A percentile compares a stretch with the other conserved stretches of the same genome.
phyloP scores from a whole-genome alignment of 2,113 vertebrate species.

The Xiphophorus maculatus region DNA sequence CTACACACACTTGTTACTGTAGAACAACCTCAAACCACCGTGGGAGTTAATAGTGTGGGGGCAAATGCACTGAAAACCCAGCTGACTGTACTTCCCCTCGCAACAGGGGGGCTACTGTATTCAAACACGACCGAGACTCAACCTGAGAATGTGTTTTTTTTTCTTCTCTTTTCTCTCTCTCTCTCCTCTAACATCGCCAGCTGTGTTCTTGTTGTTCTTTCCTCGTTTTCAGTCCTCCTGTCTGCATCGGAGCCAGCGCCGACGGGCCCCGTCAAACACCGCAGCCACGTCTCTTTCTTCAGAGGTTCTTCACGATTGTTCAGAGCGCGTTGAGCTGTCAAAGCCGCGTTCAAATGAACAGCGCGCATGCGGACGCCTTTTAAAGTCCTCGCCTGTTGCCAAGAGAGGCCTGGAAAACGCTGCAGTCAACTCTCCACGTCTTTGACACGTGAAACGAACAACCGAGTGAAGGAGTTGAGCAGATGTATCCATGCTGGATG shows the following conservation, averaged over 20 bases:
- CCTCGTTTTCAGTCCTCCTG: constrained; percentile 45
- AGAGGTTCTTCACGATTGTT: constrained; percentile 49
- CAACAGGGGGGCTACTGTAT: constrained; percentile 1
- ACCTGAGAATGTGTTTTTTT: constrained; percentile 14
- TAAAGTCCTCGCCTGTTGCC: constrained; percentile 1
- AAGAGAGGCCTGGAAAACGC: not conserved
- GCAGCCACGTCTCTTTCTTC: constrained; percentile 24
- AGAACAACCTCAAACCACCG: not conserved
- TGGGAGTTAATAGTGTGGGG: not conserved
- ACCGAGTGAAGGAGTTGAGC: constrained; percentile 13
- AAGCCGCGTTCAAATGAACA: constrained; percentile 33
- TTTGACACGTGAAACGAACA: constrained; percentile 20
- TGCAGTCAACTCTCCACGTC: not conserved
- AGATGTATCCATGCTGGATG: constrained; percentile 34
- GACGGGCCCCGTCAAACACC: constrained; percentile 55
- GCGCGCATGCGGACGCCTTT: constrained; percentile 10
- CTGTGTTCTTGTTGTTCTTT: constrained; percentile 71
- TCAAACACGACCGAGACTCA: constrained; percentile 35
- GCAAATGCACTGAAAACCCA: constrained; percentile 2
- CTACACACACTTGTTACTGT: not conserved
- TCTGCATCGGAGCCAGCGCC: constrained; percentile 48
- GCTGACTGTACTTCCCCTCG: constrained; percentile 36
- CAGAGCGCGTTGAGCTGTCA: constrained; percentile 27
- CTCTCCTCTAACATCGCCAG: constrained; percentile 60
- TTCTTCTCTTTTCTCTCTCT: not conserved